Percentiles rank a stretch among this genome's conserved stretches.
Evolutionary conservation across 2,113 vertebrate species (phyloP).

Genomic region (Micronisus gabar): DNA sequence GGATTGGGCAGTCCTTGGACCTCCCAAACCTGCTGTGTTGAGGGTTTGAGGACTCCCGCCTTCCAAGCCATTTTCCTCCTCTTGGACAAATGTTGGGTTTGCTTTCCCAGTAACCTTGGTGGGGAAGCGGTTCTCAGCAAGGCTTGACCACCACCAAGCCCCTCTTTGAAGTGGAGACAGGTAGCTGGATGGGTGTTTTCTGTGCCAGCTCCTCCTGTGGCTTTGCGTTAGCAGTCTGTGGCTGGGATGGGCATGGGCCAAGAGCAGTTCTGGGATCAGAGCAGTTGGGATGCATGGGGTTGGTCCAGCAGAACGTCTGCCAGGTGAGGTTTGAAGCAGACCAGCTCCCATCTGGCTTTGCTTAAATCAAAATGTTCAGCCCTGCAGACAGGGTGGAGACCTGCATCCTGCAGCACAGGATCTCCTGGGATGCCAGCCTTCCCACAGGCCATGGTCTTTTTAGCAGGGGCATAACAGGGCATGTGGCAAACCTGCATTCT

Average conservation of each 20-base stretch:
- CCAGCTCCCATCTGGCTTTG: neutral
- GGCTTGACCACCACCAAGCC: neutral
- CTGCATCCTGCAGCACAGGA: neutral
- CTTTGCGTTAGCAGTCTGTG: neutral
- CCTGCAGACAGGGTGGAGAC: neutral
- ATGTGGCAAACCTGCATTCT: neutral
- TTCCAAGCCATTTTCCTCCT: neutral
- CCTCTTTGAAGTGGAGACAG: neutral
- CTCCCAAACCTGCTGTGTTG: neutral
- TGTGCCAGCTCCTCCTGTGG: neutral
- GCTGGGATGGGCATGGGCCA: neutral
- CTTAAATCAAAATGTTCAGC: neutral
- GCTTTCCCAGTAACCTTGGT: neutral
- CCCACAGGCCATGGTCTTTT: neutral
- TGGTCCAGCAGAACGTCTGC: neutral
- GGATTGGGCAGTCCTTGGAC: neutral
- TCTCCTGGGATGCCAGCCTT: neutral
- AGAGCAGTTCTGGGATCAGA: neutral
- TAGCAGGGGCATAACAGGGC: neutral
- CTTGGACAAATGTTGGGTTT: neutral
- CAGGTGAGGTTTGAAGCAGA: neutral
- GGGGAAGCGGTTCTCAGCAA: neutral
- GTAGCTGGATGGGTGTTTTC: neutral
- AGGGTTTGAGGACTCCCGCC: neutral
- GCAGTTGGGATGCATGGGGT: rapidly evolving